Evolutionary conservation across 2,888 invertebrate species (phyloP).

Genomic region (Hypena proboscidalis): DNA sequence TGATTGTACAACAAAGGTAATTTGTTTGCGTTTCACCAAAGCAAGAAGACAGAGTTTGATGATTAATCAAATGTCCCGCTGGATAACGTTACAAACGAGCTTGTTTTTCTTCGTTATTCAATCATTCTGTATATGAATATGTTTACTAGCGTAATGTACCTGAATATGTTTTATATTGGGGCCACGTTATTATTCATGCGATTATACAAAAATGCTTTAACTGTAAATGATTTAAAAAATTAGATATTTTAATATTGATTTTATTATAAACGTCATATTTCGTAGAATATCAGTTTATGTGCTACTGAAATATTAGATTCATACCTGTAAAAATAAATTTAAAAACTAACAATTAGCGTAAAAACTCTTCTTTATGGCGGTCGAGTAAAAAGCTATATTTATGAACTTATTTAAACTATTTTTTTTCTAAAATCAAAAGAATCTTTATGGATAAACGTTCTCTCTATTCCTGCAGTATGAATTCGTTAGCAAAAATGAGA

Average conservation of each 20-base stretch:
- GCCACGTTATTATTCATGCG: background rate
- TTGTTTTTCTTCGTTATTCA: conserved; percentile 31
- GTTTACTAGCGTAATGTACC: conserved; percentile 14
- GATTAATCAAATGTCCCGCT: conserved; percentile 43
- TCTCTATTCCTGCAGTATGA: conserved; percentile 22
- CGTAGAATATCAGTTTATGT: too few species aligned
- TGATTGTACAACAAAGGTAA: conserved; percentile 24
- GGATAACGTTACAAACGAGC: conserved; percentile 40
- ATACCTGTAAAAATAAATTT: too few species aligned
- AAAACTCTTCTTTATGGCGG: too few species aligned
- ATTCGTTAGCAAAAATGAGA: conserved; percentile 53
- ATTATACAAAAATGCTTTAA: background rate
- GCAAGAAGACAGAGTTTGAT: conserved; percentile 27
- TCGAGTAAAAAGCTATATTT: too few species aligned
- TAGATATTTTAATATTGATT: too few species aligned
- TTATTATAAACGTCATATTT: too few species aligned
- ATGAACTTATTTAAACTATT: too few species aligned
- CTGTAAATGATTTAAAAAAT: too few species aligned
- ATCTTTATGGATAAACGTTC: conserved; percentile 26
- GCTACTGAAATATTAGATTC: too few species aligned
- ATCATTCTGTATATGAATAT: conserved; percentile 17
- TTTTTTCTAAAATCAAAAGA: conserved; percentile 17
- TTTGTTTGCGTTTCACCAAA: conserved; percentile 26
- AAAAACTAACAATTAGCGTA: too few species aligned
- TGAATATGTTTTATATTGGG: conserved; percentile 2